Evolutionary conservation across 2,888 invertebrate genomes (phyloP).

Genomic region (Clivina fossor): DNA sequence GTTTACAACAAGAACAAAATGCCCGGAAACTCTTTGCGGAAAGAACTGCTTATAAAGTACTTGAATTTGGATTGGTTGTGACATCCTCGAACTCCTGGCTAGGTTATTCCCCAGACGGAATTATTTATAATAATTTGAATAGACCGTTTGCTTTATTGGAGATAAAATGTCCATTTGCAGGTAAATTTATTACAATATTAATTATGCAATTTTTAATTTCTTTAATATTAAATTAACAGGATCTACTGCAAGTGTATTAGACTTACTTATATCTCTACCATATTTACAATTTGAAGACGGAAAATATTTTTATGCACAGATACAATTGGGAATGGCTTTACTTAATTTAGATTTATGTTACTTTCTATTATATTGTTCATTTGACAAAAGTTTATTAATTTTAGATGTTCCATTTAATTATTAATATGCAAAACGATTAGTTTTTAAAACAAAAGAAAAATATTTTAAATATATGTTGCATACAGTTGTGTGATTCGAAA

Average conservation of each 20-base stretch:
- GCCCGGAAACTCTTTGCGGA: background rate
- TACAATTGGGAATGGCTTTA: conserved; percentile 34
- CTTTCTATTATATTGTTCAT: no score
- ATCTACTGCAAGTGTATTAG: conserved; percentile 1
- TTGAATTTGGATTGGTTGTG: conserved; percentile 7
- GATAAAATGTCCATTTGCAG: conserved; percentile 10
- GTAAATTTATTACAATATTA: no score
- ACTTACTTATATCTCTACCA: no score
- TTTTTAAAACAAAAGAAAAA: no score
- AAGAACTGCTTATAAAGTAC: conserved; percentile 2
- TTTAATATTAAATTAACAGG: background rate
- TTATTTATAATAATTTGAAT: conserved; percentile 2
- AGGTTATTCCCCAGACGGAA: conserved; percentile 19
- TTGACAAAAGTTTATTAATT: no score
- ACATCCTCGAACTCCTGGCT: conserved; percentile 6
- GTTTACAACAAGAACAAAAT: conserved; percentile 6
- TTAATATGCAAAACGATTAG: no score
- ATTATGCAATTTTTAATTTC: background rate
- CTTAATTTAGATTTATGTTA: conserved; percentile 35
- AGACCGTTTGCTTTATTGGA: conserved; percentile 6
- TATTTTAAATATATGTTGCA: no score
- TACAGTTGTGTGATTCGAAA: no score
- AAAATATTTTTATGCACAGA: conserved; percentile 34
- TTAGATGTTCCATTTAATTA: no score
- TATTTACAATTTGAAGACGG: conserved; percentile 23